Base-by-base conservation (phyloP, 2,888 invertebrate species). In the Mechanitis messenoides region DNA sequence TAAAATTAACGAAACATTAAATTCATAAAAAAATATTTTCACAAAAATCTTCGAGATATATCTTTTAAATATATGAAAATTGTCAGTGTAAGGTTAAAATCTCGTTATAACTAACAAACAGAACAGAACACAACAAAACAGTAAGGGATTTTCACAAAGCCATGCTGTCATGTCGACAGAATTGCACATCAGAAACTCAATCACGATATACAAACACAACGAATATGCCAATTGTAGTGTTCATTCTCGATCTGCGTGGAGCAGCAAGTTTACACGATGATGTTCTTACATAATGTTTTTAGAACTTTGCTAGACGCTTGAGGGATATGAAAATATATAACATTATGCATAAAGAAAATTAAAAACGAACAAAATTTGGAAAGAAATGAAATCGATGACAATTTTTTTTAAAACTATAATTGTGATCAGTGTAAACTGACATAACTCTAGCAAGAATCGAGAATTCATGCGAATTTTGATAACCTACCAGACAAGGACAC, bases 401-500 rank as follows among this genome's bases (percentile, higher is more conserved):
- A 20, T 20, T 20, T 20, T 20, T 20, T 20, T 20, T 20, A 20
- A 20, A 20, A 55, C 28, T 11, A 33, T 28, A 6, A 50, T 50
- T 38, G 12, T 11, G 33, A 45, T 61, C 47, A 55, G 62, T 67
- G 61, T 65, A 68, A 68, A 64, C 67, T 59, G 55, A 56, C 59
- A 33, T 45, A 45, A 53, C 62, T 63, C 66, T 60, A 53, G 61
- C 57, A 50, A 63, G 58, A 58, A 60, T 67, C 66, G 65, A 67
- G 68, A 67, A 53, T 33, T 45, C 70, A 70, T 70, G 70, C 70
- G 67, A 69, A 70, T 70, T 70, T 70, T 64, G 67, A 60, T 58
- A 60, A 57, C 67, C 56, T 63, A 61, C 12, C 47, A 56, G 20
- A 59, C 53, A 66, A 60, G 53, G 53, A 61, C 59, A 64, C 63